phyloP scores from a whole-genome alignment of 2,113 vertebrate species.

The Phylloscopus trochiloides region DNA sequence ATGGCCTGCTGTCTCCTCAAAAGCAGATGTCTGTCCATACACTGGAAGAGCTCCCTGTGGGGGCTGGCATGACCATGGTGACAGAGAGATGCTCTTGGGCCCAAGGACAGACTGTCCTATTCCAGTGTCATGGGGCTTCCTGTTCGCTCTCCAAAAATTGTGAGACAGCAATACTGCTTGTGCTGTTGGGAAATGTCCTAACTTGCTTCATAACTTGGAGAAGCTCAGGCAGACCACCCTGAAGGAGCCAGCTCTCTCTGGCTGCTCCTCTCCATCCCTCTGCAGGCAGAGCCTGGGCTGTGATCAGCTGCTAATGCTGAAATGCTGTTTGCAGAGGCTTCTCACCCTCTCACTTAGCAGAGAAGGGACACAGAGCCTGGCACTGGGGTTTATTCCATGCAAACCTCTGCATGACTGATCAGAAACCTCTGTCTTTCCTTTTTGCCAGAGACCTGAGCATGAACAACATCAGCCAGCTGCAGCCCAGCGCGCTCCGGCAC shows the following conservation, averaged over 20 bases:
- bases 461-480: constrained; percentile 93
- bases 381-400: neutral
- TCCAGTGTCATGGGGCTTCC: neutral
- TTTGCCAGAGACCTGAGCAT: constrained; percentile 89
- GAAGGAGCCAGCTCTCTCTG: neutral
- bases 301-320: neutral
- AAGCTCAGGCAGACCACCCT: neutral
- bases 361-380: neutral
- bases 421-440: neutral
- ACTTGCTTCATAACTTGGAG: neutral
- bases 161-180: neutral
- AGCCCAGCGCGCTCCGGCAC: constrained; percentile 79
- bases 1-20: neutral
- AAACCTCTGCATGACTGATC: neutral
- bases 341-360: neutral
- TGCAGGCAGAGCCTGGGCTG: neutral
- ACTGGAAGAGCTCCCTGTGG: neutral
- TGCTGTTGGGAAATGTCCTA: neutral
- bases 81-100: neutral
- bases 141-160: neutral
- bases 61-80: neutral
- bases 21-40: neutral
- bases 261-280: neutral
- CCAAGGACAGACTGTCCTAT: neutral
- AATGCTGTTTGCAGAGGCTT: neutral